phyloP scores from a whole-genome alignment of 37 sponge, comb jelly and placozoan species.

The Axinella damicornis region DNA sequence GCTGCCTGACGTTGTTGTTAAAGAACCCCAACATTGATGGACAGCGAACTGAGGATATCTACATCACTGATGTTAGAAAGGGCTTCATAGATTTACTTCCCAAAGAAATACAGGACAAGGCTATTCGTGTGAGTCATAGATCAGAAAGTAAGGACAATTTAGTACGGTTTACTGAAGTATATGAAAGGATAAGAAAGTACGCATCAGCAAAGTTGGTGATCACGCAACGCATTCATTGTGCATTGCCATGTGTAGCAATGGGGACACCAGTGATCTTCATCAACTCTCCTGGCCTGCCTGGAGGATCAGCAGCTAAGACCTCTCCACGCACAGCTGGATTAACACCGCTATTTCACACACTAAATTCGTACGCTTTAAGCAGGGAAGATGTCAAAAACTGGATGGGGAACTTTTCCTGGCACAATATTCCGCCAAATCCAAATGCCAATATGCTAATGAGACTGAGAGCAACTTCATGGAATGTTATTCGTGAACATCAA shows the following conservation, averaged over 20 bases:
- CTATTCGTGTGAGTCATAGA: no score
- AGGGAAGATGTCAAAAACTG: neutral
- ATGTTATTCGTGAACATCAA: neutral
- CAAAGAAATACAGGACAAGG: neutral
- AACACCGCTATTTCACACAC: neutral
- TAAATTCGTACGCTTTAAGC: neutral
- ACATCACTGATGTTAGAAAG: neutral
- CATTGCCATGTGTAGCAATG: slow-evolving; percentile 27
- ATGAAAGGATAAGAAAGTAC: neutral
- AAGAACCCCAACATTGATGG: no score
- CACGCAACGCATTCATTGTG: slow-evolving; percentile 31
- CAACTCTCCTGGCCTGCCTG: slow-evolving; percentile 9
- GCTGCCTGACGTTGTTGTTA: neutral
- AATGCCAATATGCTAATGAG: neutral
- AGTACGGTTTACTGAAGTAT: neutral
- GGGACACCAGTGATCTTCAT: slow-evolving; percentile 34
- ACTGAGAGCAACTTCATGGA: neutral
- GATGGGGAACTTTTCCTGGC: neutral
- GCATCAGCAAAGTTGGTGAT: slow-evolving; percentile 18
- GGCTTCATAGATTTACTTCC: neutral
- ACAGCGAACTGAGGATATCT: no score
- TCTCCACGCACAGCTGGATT: neutral
- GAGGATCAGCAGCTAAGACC: slow-evolving; percentile 1
- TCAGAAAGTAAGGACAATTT: no score
- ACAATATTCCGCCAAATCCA: slow-evolving; percentile 1